A percentile compares a stretch with the other conserved stretches of the same genome.
Evolutionary conservation across 1,140 invertebrate species (phyloP).

Genomic region (Plectus sambesii): DNA sequence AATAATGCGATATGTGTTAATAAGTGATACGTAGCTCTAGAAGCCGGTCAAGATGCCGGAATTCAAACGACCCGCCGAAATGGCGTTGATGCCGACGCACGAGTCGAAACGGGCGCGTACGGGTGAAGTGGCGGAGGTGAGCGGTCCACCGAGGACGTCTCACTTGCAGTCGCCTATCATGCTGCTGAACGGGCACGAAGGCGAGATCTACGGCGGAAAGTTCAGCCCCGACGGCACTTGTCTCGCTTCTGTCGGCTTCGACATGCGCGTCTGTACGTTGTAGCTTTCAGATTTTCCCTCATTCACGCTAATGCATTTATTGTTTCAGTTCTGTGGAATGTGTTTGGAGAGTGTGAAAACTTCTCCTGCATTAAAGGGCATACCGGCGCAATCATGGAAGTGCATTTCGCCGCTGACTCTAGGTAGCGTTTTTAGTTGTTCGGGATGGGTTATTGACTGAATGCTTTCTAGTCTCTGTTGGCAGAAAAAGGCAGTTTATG

Average conservation of each 20-base stretch:
- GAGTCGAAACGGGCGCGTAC: slow-evolving; percentile 5
- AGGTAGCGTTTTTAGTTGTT: too few species aligned
- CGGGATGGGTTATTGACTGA: too few species aligned
- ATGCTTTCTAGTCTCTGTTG: too few species aligned
- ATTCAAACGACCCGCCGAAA: slow-evolving; percentile 19
- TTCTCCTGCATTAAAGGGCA: slow-evolving; percentile 78
- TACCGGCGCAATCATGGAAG: slow-evolving; percentile 86
- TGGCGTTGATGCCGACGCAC: slow-evolving; percentile 10
- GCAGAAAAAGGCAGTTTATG: too few species aligned
- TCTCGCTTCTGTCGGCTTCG: slow-evolving; percentile 86
- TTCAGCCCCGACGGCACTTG: slow-evolving; percentile 93
- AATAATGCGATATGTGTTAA: too few species aligned
- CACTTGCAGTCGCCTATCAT: slow-evolving; percentile 83
- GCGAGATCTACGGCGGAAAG: slow-evolving; percentile 80
- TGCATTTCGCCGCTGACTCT: slow-evolving; percentile 92
- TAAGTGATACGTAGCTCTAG: too few species aligned
- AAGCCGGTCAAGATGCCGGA: slow-evolving; percentile 13
- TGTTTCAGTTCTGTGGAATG: slow-evolving; percentile 80
- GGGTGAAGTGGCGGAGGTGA: slow-evolving; percentile 57
- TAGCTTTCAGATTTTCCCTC: slow-evolving; percentile 9
- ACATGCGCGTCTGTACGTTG: slow-evolving; percentile 82
- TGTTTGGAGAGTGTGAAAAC: slow-evolving; percentile 96
- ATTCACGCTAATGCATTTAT: slow-evolving; percentile 11
- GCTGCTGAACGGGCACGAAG: slow-evolving; percentile 88
- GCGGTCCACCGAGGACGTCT: slow-evolving; percentile 68